A percentile compares a stretch with the other conserved stretches of the same genome.
phyloP scores from a whole-genome alignment of 1,140 invertebrate genomes.

The Heterodera carotae region DNA sequence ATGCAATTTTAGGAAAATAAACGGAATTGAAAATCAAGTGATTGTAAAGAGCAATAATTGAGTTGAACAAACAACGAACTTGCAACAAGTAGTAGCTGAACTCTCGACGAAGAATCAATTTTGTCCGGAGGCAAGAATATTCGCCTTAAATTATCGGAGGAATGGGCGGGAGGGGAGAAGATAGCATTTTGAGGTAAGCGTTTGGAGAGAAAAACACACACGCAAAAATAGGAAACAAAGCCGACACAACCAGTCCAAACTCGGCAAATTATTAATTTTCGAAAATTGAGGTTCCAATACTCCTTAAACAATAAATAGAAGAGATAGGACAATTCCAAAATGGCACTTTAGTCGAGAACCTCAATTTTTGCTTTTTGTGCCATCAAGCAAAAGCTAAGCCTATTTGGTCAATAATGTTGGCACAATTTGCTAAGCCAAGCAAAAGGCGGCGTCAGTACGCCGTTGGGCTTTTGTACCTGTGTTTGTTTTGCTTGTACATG shows the following conservation, averaged over 20 bases:
- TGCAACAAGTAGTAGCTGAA: conserved; percentile 97
- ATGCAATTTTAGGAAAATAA: no score
- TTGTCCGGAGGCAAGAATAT: conserved; percentile 80
- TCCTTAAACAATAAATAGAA: no score
- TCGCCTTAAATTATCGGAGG: conserved; percentile 42
- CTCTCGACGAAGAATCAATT: conserved; percentile 90
- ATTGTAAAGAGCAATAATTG: no score
- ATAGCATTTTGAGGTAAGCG: conserved; percentile 3
- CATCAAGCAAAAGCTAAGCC: no score
- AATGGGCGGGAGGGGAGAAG: neutral
- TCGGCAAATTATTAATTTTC: neutral
- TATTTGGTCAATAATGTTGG: no score
- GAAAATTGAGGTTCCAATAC: neutral
- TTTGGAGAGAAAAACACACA: neutral
- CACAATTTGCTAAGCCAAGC: no score
- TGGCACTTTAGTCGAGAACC: no score
- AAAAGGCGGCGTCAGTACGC: no score
- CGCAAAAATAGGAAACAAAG: conserved; percentile 8
- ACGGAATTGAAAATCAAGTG: no score
- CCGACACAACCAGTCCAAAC: neutral
- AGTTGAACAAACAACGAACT: conserved; percentile 27
- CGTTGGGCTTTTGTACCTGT: conserved; percentile 75
- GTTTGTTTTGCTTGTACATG: conserved; percentile 92
- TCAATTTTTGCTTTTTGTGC: no score
- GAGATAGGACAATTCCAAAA: no score